phyloP scores from a whole-genome alignment of 2,888 invertebrate species.

The Hirtodrosophila alboralis region DNA sequence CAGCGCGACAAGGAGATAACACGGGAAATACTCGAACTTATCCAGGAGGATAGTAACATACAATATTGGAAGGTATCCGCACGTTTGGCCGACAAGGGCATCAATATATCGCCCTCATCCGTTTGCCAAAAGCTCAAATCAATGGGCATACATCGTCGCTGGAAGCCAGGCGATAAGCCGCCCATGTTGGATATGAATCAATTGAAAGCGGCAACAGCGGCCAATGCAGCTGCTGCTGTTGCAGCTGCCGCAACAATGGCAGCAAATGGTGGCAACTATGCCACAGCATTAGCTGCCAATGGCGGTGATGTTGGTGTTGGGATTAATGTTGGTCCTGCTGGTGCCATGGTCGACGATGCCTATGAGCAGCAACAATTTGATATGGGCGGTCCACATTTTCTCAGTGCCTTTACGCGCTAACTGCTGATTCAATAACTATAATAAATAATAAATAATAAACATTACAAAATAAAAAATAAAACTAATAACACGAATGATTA shows the following conservation, averaged over 20 bases:
- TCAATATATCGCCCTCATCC: constrained; percentile 83
- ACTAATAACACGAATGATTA: no score
- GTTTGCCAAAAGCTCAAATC: constrained; percentile 83
- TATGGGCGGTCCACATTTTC: constrained; percentile 83
- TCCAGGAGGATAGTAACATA: constrained; percentile 83
- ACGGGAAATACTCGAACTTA: constrained; percentile 82
- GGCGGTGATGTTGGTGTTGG: constrained; percentile 41
- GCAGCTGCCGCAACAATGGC: constrained; percentile 18
- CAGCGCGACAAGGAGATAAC: constrained; percentile 82
- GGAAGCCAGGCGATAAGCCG: constrained; percentile 83
- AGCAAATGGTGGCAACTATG: constrained; percentile 46
- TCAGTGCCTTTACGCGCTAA: constrained; percentile 83
- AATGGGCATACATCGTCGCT: constrained; percentile 83
- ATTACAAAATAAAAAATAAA: no score
- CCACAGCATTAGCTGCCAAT: no score
- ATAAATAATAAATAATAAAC: no score
- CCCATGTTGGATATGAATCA: constrained; percentile 81
- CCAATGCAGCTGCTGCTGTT: constrained; percentile 32
- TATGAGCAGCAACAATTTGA: constrained; percentile 82
- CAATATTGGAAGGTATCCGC: constrained; percentile 84
- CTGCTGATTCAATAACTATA: constrained; percentile 6
- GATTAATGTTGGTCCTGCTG: no score
- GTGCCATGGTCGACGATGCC: constrained; percentile 63
- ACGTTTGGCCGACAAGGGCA: constrained; percentile 83
- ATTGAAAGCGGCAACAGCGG: constrained; percentile 68